Base-by-base conservation (phyloP, 2,113 vertebrate species). In the Mandrillus leucophaeus region DNA sequence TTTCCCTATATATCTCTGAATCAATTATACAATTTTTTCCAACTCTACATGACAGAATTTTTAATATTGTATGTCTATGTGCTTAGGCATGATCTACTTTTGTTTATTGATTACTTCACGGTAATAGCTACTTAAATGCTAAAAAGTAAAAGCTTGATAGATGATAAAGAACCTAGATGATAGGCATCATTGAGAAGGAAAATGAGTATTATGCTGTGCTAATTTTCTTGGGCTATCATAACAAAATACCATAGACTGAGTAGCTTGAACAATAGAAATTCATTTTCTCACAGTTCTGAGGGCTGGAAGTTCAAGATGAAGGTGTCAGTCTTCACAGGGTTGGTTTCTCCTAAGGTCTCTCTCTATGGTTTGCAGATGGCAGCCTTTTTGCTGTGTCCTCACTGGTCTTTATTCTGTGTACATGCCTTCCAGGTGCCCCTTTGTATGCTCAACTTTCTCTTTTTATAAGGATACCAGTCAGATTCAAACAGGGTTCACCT, bases 1-100 rank as follows among this genome's bases (percentile, higher is more conserved):
- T 89, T 88, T 82, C n/a, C 20, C 20, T 25, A 73, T 52, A 40
- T 52, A 81, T 88, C 35, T 76, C 0, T 48, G 57, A 35, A 96
- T 1, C 57, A 68, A 84, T 79, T 73, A 73, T 55, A 38, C 5
- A 93, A 17, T 55, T 45, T 90, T 95, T 91, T 52, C 57, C 79
- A 95, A 22, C 27, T 92, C 73, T 8, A 84, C 30, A 13, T 86
- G 40, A 23, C 30, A 88, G n/a, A 95, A 94, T 94, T 75, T 88
- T 81, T 95, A 92, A 84, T 84, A 90, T 6, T 55, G 3, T 32
- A 35, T n/a, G 9, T 4, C 73, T 66, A 30, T 2, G 10, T 85
- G 64, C 11, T 52, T 90, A 84, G 72, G 23, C 20, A 93, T 82
- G 16, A 66, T 85, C 16, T 94, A 66, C n/a, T 87, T 90, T 59